Evolutionary conservation across 2,113 vertebrate genomes (phyloP), one percentile per base, ranked within the genome.

Genomic region (Corythornis cristatus): DNA sequence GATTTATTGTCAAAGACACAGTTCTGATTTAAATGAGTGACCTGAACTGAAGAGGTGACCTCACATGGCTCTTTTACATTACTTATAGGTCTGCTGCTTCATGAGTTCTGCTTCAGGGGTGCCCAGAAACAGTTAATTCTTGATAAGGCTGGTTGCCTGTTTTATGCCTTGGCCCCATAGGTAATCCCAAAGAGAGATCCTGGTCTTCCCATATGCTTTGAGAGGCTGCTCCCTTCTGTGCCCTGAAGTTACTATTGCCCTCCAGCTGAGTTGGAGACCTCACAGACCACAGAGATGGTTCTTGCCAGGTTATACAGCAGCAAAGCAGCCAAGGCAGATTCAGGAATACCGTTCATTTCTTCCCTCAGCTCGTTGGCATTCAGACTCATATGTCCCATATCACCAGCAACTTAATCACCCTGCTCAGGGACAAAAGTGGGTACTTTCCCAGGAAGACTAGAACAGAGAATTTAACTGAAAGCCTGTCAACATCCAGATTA

Each of bases 401-500:
- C 7, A 1, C 31, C 3, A 10, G 40, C 1, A 1, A 64, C 35
- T 70, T 87, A 89, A 83, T 88, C 71, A 83, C 25, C 2, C 0
- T 16, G 25, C 25, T 33, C 5, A 19, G 93, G 82, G 85, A 62
- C 62, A 54, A 46, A 33, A 72, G 31, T 9, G 67, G 95, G 95
- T 93, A 20, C 64, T 96, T 96, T 96, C 93, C 94, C 89, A 62
- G 91, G 71, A 96, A 89, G 84, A 89, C 62, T 60, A 56, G 31
- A 70, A 50, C 17, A 58, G 35, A 80, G 12, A 12, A 62, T 73
- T 93, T 74, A 28, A n/a, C 50, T 2, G 1, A 83, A 85, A 89
- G 11, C 19, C 53, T 75, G 70, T 48, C 86, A 90, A 16, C 15
- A 60, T 51, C 45, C 56, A 48, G 61, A n/a, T 43, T 86, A 86